A percentile compares a stretch with the other conserved stretches of the same genome.
Conservation (phyloP, 2,888 invertebrate species). For the Philaethria dido region DNA sequence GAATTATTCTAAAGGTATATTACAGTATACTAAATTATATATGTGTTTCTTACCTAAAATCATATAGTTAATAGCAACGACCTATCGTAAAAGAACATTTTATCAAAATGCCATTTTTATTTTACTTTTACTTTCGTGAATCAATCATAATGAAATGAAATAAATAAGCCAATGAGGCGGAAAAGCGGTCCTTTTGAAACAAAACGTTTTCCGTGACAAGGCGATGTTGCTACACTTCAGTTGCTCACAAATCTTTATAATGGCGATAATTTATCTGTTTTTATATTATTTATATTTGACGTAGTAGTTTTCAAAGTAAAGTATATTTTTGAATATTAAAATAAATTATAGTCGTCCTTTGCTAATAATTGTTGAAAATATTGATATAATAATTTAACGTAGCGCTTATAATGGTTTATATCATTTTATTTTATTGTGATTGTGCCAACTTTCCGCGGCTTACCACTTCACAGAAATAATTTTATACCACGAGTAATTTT, state of each 20-base stretch:
- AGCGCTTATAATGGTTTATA: conserved; percentile 8
- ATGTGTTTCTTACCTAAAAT: not conserved
- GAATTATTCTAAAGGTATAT: no score
- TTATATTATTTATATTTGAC: conserved; percentile 4
- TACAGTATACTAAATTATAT: not conserved
- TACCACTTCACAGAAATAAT: conserved; percentile 39
- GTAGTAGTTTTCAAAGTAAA: conserved; percentile 7
- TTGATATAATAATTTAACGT: conserved; percentile 7
- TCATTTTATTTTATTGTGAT: conserved; percentile 34
- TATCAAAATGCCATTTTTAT: conserved; percentile 29
- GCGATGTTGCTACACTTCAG: conserved; percentile 51
- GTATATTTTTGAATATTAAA: not conserved
- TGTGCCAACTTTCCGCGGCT: conserved; percentile 37
- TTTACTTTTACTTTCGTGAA: conserved; percentile 42
- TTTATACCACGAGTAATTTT: conserved; percentile 41
- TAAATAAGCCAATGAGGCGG: conserved; percentile 63
- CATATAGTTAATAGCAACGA: not conserved
- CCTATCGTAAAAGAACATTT: conserved; percentile 15
- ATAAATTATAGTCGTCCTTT: not conserved
- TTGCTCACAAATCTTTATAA: conserved; percentile 50
- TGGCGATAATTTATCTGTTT: conserved; percentile 38
- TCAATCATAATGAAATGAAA: conserved; percentile 55
- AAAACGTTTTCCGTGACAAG: conserved; percentile 59
- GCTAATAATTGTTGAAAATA: not conserved
- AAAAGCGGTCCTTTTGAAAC: conserved; percentile 65